These are phyloP conservation scores for Uromys caudimaculatus DNA, from an alignment of 2,797 vertebrate species.

Conservation along the genomic window DNA sequence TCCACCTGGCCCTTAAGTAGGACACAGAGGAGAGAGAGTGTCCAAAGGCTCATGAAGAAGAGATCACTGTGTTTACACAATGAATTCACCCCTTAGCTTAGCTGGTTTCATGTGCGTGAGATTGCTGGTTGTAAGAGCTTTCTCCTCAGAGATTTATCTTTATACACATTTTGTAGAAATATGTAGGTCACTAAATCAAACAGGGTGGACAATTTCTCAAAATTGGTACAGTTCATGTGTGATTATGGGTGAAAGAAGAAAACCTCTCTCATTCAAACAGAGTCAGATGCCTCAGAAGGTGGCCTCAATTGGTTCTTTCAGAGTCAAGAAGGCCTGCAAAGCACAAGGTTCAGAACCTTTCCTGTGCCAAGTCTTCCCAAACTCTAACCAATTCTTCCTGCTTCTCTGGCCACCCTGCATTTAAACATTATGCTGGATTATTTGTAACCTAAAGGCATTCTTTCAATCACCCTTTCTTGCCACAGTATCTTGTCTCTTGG, in stretches of 20 bases:
- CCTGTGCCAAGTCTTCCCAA: constrained; percentile 73
- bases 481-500: constrained; percentile 68
- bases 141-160: constrained; percentile 90
- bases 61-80: constrained; percentile 92
- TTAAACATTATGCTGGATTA: constrained; percentile 70
- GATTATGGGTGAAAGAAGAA: constrained; percentile 68
- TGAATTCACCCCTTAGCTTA: constrained; percentile 89
- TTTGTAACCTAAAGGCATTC: constrained; percentile 69
- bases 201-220: constrained; percentile 85
- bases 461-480: constrained; percentile 77
- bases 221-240: constrained; percentile 85
- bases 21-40: constrained; percentile 76
- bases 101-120: constrained; percentile 85
- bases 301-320: constrained; percentile 77
- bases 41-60: constrained; percentile 82
- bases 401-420: constrained; percentile 18
- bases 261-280: constrained; percentile 69
- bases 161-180: constrained; percentile 90
- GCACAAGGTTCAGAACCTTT: constrained; percentile 87
- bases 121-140: constrained; percentile 90
- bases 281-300: constrained; percentile 85
- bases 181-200: constrained; percentile 86
- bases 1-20: constrained; percentile 62
- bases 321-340: constrained; percentile 83
- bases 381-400: constrained; percentile 18